Percentiles rank a stretch among this genome's conserved stretches.
These are phyloP conservation scores for Agapornis canus DNA, from an alignment of 2,797 vertebrate genomes.

Conservation along the genomic window DNA sequence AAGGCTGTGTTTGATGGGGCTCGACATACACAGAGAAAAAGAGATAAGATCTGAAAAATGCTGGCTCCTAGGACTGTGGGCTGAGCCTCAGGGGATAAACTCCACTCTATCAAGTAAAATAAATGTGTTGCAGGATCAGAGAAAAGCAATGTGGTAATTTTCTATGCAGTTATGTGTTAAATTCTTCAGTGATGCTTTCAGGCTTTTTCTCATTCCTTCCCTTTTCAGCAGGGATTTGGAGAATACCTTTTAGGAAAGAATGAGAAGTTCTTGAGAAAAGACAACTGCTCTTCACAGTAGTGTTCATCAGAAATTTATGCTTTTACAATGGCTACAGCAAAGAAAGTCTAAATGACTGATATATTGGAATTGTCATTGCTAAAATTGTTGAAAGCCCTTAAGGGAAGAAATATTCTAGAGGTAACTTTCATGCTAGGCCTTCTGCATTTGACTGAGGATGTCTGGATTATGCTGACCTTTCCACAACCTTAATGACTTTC, in stretches of 20 bases:
- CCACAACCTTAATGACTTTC: background rate
- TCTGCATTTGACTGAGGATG: background rate
- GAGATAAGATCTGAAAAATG: background rate
- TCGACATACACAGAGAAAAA: background rate
- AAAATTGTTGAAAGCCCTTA: background rate
- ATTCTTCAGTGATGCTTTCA: background rate
- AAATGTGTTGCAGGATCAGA: background rate
- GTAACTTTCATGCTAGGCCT: background rate
- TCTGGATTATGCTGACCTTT: conserved; percentile 7
- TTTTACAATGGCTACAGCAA: background rate
- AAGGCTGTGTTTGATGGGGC: background rate
- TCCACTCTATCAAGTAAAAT: background rate
- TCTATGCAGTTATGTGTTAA: background rate
- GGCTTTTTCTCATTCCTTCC: background rate
- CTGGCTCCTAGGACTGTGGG: background rate
- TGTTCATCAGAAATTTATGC: background rate
- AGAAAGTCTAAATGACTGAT: background rate
- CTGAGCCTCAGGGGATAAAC: background rate
- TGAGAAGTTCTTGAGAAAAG: background rate
- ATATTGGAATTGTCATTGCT: background rate
- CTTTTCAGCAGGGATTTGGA: background rate
- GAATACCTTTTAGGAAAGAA: background rate
- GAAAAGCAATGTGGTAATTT: background rate
- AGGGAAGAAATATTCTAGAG: background rate
- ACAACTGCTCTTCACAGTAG: background rate